Conservation (phyloP, 2,797 vertebrate species). For the Enteromius fasciolatus region DNA sequence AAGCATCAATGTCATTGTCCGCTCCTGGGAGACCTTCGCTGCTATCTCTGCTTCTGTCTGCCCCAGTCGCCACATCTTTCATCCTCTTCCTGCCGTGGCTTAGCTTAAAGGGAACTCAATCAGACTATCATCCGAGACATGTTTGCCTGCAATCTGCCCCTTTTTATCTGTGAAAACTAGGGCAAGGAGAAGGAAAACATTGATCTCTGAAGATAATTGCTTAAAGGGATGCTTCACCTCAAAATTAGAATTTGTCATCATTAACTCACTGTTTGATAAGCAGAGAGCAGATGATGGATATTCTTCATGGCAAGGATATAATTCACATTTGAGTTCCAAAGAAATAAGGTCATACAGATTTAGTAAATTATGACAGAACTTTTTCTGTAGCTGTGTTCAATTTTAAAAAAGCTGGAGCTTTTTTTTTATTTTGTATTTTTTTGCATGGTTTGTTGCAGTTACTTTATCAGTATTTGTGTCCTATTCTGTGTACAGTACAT, state of each 20-base stretch:
- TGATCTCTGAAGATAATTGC: not conserved
- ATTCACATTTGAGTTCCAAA: not conserved
- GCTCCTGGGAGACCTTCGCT: slow-evolving; percentile 50
- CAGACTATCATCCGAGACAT: slow-evolving; percentile 53
- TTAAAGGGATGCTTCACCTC: slow-evolving; percentile 5
- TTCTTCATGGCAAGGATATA: not conserved
- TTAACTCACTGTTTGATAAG: not conserved
- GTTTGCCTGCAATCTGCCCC: slow-evolving; percentile 45
- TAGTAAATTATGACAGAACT: too few relatives aligned
- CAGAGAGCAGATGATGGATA: not conserved
- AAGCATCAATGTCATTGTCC: slow-evolving; percentile 52
- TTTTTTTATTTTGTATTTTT: not conserved
- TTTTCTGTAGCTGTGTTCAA: not conserved
- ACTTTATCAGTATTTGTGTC: slow-evolving; percentile 1
- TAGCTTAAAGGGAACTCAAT: slow-evolving; percentile 48
- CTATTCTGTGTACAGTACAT: not conserved
- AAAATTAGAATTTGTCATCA: not conserved
- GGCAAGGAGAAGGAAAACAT: slow-evolving; percentile 37
- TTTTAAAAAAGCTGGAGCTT: not conserved
- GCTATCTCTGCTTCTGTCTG: slow-evolving; percentile 50
- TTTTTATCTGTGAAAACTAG: slow-evolving; percentile 55
- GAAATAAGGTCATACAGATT: not conserved
- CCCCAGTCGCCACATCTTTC: slow-evolving; percentile 49
- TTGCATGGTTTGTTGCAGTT: not conserved
- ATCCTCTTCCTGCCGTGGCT: slow-evolving; percentile 38